These are phyloP conservation scores for Microcebus tavaratra DNA, from an alignment of 2,113 vertebrate species.

Conservation along the genomic window DNA sequence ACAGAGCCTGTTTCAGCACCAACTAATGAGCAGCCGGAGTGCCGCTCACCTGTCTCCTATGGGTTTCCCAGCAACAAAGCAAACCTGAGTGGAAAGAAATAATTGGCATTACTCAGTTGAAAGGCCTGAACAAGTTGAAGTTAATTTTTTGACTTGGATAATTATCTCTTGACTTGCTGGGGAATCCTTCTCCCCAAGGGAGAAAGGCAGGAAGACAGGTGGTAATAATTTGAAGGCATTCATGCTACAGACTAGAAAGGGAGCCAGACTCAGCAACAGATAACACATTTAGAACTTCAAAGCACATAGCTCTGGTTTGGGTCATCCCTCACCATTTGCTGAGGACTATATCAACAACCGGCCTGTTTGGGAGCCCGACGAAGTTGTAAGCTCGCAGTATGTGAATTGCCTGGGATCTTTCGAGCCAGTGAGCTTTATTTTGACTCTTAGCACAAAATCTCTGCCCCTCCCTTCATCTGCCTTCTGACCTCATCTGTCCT, in stretches of 20 bases:
- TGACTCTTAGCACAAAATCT: background rate
- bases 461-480: background rate
- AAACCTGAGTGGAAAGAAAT: conserved; percentile 32
- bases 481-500: background rate
- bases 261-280: background rate
- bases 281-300: background rate
- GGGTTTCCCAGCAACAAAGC: conserved; percentile 33
- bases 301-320: background rate
- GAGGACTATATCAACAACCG: background rate
- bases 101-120: background rate
- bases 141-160: background rate
- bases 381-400: background rate
- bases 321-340: background rate
- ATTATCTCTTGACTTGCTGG: conserved; percentile 33
- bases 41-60: background rate
- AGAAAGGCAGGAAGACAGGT: background rate
- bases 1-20: background rate
- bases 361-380: background rate
- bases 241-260: background rate
- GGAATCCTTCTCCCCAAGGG: background rate
- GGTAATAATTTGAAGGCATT: background rate
- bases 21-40: background rate
- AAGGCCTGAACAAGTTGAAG: conserved; percentile 16
- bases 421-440: background rate
- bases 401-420: background rate